A percentile compares a stretch with the other conserved stretches of the same genome.
Evolutionary conservation across 1,140 invertebrate species (phyloP).

Genomic region (Lasioglossum baleicum): DNA sequence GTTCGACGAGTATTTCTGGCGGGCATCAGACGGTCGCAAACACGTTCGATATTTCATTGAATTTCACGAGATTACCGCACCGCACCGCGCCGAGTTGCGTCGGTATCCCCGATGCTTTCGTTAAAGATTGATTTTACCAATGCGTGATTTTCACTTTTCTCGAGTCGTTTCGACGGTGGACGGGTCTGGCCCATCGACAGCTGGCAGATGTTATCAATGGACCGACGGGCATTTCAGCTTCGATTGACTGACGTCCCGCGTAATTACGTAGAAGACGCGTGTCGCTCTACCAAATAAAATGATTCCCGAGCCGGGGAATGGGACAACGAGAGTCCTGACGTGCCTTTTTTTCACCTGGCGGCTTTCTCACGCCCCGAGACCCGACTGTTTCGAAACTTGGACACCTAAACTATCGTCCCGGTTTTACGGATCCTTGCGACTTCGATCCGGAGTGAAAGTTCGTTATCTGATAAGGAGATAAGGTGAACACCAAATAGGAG

Average conservation of each 20-base stretch:
- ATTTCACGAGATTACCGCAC: background rate
- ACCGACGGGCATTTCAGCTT: slow-evolving; percentile 19
- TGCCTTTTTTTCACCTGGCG: slow-evolving; percentile 26
- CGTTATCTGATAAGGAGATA: background rate
- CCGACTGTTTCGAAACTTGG: slow-evolving; percentile 37
- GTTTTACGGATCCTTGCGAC: background rate
- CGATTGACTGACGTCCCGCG: slow-evolving; percentile 56
- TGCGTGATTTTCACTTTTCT: slow-evolving; percentile 9
- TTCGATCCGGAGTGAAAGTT: background rate
- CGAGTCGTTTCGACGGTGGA: slow-evolving; percentile 9
- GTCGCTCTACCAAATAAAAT: slow-evolving; percentile 52
- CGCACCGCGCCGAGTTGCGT: background rate
- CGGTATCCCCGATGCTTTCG: background rate
- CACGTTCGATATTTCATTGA: background rate
- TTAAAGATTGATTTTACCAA: slow-evolving; percentile 11
- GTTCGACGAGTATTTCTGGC: background rate
- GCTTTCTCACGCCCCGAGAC: slow-evolving; percentile 49
- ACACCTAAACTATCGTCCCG: background rate
- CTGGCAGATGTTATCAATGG: slow-evolving; percentile 53
- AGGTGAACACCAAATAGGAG: no score
- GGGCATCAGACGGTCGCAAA: background rate
- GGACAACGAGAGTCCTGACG: slow-evolving; percentile 22
- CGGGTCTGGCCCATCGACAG: slow-evolving; percentile 23
- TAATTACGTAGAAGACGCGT: slow-evolving; percentile 51
- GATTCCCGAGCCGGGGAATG: slow-evolving; percentile 19